Evolutionary conservation across 2,888 invertebrate species (phyloP).

Genomic region (Plemyria rubiginata): DNA sequence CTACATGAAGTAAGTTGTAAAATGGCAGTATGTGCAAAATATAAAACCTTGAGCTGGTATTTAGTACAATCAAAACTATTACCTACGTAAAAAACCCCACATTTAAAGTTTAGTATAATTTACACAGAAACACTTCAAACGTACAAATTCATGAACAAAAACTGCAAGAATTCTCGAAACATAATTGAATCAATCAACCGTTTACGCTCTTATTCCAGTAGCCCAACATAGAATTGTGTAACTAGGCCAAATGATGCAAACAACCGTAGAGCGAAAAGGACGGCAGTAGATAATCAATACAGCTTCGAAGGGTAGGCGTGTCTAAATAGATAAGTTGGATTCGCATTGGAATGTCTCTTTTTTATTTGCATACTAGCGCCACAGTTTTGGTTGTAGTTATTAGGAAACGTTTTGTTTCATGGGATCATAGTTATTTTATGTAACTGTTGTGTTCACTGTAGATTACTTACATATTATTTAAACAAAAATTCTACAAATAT

Average conservation of each 20-base stretch:
- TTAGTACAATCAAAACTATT: too few relatives aligned
- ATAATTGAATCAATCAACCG: slow-evolving; percentile 35
- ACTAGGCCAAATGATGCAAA: slow-evolving; percentile 43
- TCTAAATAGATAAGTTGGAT: slow-evolving; percentile 74
- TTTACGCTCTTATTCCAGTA: slow-evolving; percentile 50
- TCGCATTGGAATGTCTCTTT: slow-evolving; percentile 61
- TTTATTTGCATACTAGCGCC: slow-evolving; percentile 48
- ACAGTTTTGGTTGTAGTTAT: slow-evolving; percentile 22
- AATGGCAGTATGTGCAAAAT: too few relatives aligned
- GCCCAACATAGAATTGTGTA: slow-evolving; percentile 42
- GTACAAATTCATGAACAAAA: not conserved
- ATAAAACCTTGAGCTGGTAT: too few relatives aligned
- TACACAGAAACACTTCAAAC: not conserved
- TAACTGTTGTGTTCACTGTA: slow-evolving; percentile 9
- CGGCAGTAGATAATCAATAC: slow-evolving; percentile 45
- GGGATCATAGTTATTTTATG: slow-evolving; percentile 39
- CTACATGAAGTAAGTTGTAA: too few relatives aligned
- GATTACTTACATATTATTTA: slow-evolving; percentile 2
- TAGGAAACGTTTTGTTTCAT: slow-evolving; percentile 43
- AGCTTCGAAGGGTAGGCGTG: slow-evolving; percentile 66
- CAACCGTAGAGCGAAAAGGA: slow-evolving; percentile 51
- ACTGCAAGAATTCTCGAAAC: slow-evolving; percentile 7
- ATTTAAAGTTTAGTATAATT: not conserved
- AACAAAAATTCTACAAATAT: not conserved
- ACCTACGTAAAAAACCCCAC: too few relatives aligned